Percentiles rank a stretch among this genome's conserved stretches.
phyloP scores from a whole-genome alignment of 2,113 vertebrate species.

The Strigops habroptila region DNA sequence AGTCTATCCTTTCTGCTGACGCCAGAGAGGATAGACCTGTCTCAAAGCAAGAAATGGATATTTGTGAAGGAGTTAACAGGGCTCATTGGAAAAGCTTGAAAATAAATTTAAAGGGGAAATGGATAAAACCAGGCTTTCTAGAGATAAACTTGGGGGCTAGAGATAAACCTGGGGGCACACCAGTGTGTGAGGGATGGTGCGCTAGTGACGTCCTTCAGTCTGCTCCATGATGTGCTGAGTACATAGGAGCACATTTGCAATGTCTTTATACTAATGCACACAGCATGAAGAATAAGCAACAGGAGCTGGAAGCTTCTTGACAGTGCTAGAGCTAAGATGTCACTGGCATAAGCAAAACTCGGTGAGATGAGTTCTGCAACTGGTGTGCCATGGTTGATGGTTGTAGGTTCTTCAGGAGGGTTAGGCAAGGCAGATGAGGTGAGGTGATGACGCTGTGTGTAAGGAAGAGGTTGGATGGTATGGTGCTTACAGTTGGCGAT shows the following conservation, averaged over 20 bases:
- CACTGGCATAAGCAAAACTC: neutral
- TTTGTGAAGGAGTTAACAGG: too few relatives aligned
- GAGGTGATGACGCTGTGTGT: neutral
- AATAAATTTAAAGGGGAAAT: neutral
- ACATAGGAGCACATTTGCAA: neutral
- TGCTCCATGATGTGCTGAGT: neutral
- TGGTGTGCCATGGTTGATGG: neutral
- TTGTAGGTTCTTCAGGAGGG: neutral
- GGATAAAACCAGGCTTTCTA: neutral
- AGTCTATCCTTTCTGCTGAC: neutral
- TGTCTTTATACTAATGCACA: neutral
- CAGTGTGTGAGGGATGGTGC: neutral
- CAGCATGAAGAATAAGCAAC: neutral
- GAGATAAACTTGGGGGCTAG: neutral
- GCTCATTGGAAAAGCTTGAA: neutral
- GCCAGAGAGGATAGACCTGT: neutral
- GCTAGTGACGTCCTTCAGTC: neutral
- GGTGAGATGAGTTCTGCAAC: neutral
- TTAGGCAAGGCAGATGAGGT: neutral
- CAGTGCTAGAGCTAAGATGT: neutral
- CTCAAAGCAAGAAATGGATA: neutral
- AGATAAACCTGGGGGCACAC: neutral
- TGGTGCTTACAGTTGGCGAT: fast-evolving
- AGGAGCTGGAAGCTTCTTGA: neutral
- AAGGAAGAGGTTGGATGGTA: neutral